Base-by-base conservation (phyloP, 2,888 invertebrate species). In the Philereme transversata region DNA sequence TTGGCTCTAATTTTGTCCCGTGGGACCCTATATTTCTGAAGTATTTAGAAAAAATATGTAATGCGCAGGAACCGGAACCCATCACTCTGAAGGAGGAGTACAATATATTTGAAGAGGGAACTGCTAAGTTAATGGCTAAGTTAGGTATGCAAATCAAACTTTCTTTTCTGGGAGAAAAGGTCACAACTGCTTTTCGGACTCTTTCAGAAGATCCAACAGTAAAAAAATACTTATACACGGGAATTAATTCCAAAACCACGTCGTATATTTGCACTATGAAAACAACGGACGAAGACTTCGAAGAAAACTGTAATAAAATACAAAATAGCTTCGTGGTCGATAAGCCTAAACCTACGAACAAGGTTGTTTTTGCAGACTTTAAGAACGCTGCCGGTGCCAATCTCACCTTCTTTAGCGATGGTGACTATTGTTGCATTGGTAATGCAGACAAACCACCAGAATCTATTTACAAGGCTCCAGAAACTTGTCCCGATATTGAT, bases 211-310 rank as follows among this genome's bases (percentile, higher is more conserved):
- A 91, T 66, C 81, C 86, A n/a, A 46, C 69, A 3, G 64, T 85
- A 5, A 88, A 80, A 59, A 91, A 90, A 74, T 83, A 77, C 61
- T 73, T 92, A 4, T 92, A 92, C 55, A 91, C 90, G 1, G 92
- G 91, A 9, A 79, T 89, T 11, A 90, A 92, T 70, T 87, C 87
- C 0, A 90, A 88, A 81, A 83, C 80, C 0, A 90, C 90, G 0
- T 91, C 92, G 3, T 90, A 83, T 48, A 88, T 91, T 54, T 91
- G 91, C 60, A 91, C 87, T 4, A 74, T 89, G 75, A 91, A 91
- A 69, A 90, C 89, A 2, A 86, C 87, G 0, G 90, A 90, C 54
- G 84, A 87, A 75, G 73, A 75, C 44, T 90, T 84, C 47, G 77
- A 77, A 73, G 77, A 84, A 66, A 89, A 88, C 65, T 79, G 79